Evolutionary conservation across 2,888 invertebrate genomes (phyloP).

Genomic region (Tenthredo amoena): DNA sequence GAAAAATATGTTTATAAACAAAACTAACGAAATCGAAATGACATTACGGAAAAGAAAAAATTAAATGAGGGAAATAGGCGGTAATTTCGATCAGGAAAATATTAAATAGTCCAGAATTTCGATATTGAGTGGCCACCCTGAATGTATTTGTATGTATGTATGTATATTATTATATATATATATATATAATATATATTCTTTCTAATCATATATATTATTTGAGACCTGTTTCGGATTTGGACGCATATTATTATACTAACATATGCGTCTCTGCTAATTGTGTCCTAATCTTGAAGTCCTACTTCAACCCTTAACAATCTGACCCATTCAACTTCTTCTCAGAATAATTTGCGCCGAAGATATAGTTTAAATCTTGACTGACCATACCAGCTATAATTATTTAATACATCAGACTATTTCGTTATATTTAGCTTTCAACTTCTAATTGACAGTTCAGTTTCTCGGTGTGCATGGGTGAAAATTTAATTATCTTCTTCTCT

Average conservation of each 20-base stretch:
- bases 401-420: conserved; percentile 1
- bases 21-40: neutral
- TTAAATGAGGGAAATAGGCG: neutral
- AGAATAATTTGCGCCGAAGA: neutral
- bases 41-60: neutral
- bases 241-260: neutral
- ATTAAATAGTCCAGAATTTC: neutral
- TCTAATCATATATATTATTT: conserved; percentile 22
- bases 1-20: neutral
- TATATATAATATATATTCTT: neutral
- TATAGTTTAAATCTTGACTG: neutral
- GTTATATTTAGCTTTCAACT: conserved; percentile 1
- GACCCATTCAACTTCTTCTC: neutral
- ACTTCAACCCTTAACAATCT: neutral
- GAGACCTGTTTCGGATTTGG: conserved; percentile 37
- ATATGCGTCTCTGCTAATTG: neutral
- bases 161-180: conserved; percentile 1
- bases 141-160: conserved; percentile 16
- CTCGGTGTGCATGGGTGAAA: neutral
- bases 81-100: neutral
- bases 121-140: neutral
- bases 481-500: neutral
- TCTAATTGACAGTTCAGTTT: conserved; percentile 8
- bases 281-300: neutral
- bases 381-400: conserved; percentile 33